A percentile compares a stretch with the other conserved stretches of the same genome.
phyloP scores from a whole-genome alignment of 1,140 invertebrate genomes.

The Adoxophyes honmai region DNA sequence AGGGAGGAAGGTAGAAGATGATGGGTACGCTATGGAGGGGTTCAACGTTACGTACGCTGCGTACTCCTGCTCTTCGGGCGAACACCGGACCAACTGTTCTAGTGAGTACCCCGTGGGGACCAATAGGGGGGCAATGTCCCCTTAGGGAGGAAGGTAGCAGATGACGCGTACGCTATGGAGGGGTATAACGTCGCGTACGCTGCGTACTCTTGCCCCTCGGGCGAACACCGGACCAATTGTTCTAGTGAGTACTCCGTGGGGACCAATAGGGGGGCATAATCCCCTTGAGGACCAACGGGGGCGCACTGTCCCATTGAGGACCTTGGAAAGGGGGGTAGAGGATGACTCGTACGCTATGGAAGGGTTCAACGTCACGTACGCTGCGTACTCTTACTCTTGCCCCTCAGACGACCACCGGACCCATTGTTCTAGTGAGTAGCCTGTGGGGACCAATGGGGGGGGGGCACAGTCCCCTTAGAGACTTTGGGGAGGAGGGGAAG shows the following conservation, averaged over 20 bases:
- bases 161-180: conserved; percentile 98
- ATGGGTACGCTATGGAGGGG: conserved; percentile 98
- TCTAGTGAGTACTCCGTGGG: conserved; percentile 69
- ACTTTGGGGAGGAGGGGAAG: too few species aligned
- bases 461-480: too few species aligned
- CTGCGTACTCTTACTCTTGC: conserved; percentile 86
- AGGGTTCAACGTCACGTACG: conserved; percentile 96
- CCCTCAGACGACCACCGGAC: conserved; percentile 79
- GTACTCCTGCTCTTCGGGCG: conserved; percentile 84
- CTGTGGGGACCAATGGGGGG: too few species aligned
- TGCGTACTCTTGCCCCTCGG: conserved; percentile 84
- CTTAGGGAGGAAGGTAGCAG: too few species aligned
- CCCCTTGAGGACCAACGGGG: too few species aligned
- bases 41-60: conserved; percentile 95
- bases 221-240: conserved; percentile 76
- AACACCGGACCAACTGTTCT: conserved; percentile 75
- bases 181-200: conserved; percentile 96
- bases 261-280: too few species aligned
- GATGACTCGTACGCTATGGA: conserved; percentile 98
- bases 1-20: too few species aligned
- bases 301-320: too few species aligned
- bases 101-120: conserved; percentile 64
- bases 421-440: conserved; percentile 76
- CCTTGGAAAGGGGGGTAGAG: too few species aligned
- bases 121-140: too few species aligned